These are phyloP conservation scores for Coreoperca whiteheadi DNA, from an alignment of 2,113 vertebrate species.

Conservation along the genomic window DNA sequence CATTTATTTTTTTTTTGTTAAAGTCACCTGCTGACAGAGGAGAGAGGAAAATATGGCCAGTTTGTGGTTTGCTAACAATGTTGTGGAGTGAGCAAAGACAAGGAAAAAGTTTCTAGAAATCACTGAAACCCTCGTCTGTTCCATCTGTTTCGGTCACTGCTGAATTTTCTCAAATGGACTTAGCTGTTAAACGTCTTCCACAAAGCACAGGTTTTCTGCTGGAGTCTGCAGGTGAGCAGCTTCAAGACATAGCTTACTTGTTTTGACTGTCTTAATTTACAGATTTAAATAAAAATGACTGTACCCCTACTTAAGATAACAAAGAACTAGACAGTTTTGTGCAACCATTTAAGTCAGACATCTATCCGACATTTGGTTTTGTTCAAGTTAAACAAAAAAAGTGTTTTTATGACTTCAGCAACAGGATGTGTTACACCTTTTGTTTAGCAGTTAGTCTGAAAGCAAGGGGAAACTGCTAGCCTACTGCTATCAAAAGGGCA, in stretches of 20 bases:
- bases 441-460: neutral
- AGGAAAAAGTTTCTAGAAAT: neutral
- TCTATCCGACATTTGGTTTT: neutral
- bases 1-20: no score
- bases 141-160: neutral
- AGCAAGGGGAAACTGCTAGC: neutral
- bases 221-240: neutral
- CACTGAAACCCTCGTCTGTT: neutral
- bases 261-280: neutral
- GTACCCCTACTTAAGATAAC: no score
- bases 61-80: no score
- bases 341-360: neutral
- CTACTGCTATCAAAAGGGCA: neutral
- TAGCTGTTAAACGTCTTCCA: neutral
- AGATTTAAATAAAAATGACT: no score
- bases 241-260: neutral
- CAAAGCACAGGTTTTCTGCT: neutral
- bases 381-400: neutral
- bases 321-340: no score
- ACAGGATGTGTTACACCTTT: no score
- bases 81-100: no score
- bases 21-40: neutral
- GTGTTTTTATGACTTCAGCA: no score
- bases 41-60: no score
- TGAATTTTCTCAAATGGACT: neutral